These are phyloP conservation scores for Parotocinclus haroldoi DNA, from an alignment of 2,797 vertebrate genomes.

Conservation along the genomic window DNA sequence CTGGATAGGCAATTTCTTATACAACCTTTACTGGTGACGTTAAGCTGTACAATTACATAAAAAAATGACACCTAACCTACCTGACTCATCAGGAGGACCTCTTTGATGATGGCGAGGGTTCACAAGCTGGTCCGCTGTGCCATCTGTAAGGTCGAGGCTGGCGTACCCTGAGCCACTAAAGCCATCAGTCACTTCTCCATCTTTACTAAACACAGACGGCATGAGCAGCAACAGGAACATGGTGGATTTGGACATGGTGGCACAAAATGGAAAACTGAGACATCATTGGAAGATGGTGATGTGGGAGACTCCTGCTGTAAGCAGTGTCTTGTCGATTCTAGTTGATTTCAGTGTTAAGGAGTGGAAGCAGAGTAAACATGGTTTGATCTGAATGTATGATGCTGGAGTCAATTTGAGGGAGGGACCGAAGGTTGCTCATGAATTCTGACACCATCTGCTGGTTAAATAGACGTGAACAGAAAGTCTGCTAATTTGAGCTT, in stretches of 20 bases:
- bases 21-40: no score
- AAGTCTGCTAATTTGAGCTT: no score
- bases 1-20: no score
- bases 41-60: no score
- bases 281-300: constrained; percentile 24
- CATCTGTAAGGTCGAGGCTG: constrained; percentile 1
- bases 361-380: constrained; percentile 11
- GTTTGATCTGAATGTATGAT: constrained; percentile 5
- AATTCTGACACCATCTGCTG: constrained; percentile 25
- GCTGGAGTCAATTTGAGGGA: constrained; percentile 2
- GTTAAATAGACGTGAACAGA: neutral
- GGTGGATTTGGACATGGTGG: constrained; percentile 26
- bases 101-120: constrained; percentile 7
- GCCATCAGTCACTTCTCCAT: constrained; percentile 7
- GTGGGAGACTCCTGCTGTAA: neutral
- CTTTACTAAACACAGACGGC: constrained; percentile 8
- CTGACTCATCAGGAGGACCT: neutral
- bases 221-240: constrained; percentile 14
- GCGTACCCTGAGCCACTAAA: constrained; percentile 6
- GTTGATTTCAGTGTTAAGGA: constrained; percentile 11
- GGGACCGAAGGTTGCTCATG: neutral
- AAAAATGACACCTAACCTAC: constrained; percentile 1
- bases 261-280: constrained; percentile 20
- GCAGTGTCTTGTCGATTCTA: constrained; percentile 1
- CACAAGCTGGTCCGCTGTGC: constrained; percentile 1